Evolutionary conservation across 2,888 invertebrate species (phyloP).

Genomic region (Aromia moschata): DNA sequence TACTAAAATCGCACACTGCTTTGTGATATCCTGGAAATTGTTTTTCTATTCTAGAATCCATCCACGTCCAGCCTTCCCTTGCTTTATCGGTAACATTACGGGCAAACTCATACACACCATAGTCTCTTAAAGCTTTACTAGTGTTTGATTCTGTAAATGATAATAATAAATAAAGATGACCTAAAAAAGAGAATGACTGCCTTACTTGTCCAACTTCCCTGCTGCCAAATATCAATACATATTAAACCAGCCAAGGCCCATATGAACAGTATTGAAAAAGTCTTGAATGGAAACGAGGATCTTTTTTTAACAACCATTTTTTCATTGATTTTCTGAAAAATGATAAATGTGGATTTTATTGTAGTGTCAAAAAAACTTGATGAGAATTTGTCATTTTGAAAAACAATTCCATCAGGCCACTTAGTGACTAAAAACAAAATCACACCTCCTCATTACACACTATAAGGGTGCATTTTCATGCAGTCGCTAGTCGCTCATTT

Average conservation of each 20-base stretch:
- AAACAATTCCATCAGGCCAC: too few species aligned
- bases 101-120: constrained; percentile 72
- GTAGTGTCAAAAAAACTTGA: too few species aligned
- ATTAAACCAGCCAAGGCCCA: constrained; percentile 70
- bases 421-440: too few species aligned
- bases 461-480: too few species aligned
- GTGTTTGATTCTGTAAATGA: constrained; percentile 59
- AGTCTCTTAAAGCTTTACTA: constrained; percentile 71
- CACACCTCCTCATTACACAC: too few species aligned
- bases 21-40: constrained; percentile 75
- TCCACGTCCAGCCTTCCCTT: constrained; percentile 69
- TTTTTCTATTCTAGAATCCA: constrained; percentile 74
- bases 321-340: constrained; percentile 60
- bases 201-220: constrained; percentile 76
- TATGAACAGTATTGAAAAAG: constrained; percentile 71
- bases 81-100: constrained; percentile 71
- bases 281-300: constrained; percentile 70
- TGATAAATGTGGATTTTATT: too few species aligned
- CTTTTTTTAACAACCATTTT: constrained; percentile 61
- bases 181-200: constrained; percentile 35
- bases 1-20: constrained; percentile 65
- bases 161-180: constrained; percentile 14
- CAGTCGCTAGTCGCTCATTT: too few species aligned
- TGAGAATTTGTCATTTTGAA: too few species aligned
- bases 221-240: constrained; percentile 72